Evolutionary conservation across 2,888 invertebrate genomes (phyloP), one percentile per base, ranked within the genome.

Genomic region (Molanna angustata): DNA sequence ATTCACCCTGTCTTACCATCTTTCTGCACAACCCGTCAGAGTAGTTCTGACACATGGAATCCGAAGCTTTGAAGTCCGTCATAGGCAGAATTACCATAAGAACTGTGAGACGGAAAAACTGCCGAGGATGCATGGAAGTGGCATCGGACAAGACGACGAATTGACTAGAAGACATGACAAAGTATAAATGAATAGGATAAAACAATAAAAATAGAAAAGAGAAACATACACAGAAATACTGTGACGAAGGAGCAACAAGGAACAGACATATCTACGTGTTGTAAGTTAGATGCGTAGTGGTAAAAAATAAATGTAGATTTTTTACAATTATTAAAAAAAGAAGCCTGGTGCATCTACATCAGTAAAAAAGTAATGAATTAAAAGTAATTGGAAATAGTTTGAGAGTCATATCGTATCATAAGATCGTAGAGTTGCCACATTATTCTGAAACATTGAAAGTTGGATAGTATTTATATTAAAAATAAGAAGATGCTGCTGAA

Each of bases 21-120:
- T n/a, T n/a, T n/a, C n/a, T n/a, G n/a, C n/a, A n/a, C n/a, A n/a
- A n/a, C n/a, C n/a, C n/a, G n/a, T n/a, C n/a, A n/a, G n/a, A n/a
- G n/a, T n/a, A n/a, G n/a, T n/a, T n/a, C n/a, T n/a, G n/a, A n/a
- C 57, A 51, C 51, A 57, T 57, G 57, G 57, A 54, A 54, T 37
- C 39, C 45, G 40, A 44, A 47, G 14, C 31, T 2, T 9, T 31
- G 13, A 21, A 27, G 19, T 49, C 57, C 37, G 46, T 49, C 42
- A 52, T 54, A 39, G 57, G 54, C 49, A 52, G 57, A 21, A 54
- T 57, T 33, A 57, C 57, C 31, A 57, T 54, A 41, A 57, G 52
- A 37, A 54, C 57, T 21, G 57, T 57, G 13, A 35, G 57, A 19
- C 57, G 57, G 52, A 57, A 57, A 56, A 22, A 31, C 21, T 11